Evolutionary conservation across 2,797 vertebrate genomes (phyloP).

Genomic region (Caiman crocodilus): DNA sequence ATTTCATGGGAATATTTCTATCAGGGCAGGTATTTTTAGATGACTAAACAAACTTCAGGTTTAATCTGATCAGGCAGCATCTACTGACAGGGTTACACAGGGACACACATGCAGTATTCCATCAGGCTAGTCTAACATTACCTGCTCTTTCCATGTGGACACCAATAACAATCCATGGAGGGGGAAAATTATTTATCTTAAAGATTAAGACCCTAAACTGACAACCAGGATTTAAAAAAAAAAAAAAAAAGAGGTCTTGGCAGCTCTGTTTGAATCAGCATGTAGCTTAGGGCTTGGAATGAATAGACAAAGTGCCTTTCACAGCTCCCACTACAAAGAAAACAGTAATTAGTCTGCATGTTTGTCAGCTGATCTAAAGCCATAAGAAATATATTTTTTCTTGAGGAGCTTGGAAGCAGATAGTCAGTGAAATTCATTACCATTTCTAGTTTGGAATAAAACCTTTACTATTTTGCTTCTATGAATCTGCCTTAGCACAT

Average conservation of each 20-base stretch:
- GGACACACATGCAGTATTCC: neutral
- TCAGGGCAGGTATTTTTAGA: neutral
- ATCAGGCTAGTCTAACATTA: neutral
- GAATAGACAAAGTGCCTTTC: constrained; percentile 15
- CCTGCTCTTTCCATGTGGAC: neutral
- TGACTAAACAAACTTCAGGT: neutral
- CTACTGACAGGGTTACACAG: neutral
- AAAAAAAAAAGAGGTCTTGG: constrained; percentile 1
- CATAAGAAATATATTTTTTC: neutral
- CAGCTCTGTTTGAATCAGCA: neutral
- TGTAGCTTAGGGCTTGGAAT: neutral
- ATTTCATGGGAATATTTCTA: neutral
- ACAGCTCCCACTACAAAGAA: constrained; percentile 35
- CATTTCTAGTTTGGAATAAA: neutral
- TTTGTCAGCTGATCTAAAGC: constrained; percentile 30
- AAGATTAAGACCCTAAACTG: neutral
- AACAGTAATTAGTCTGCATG: constrained; percentile 49
- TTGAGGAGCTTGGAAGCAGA: constrained; percentile 13
- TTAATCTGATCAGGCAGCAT: neutral
- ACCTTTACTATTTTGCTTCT: neutral
- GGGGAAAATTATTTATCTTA: neutral
- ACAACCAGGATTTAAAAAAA: neutral
- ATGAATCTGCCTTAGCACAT: neutral
- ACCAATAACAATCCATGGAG: neutral
- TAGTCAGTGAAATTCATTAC: neutral